These are phyloP conservation scores for Botia almorhae DNA, from an alignment of 2,797 vertebrate genomes.

Conservation along the genomic window DNA sequence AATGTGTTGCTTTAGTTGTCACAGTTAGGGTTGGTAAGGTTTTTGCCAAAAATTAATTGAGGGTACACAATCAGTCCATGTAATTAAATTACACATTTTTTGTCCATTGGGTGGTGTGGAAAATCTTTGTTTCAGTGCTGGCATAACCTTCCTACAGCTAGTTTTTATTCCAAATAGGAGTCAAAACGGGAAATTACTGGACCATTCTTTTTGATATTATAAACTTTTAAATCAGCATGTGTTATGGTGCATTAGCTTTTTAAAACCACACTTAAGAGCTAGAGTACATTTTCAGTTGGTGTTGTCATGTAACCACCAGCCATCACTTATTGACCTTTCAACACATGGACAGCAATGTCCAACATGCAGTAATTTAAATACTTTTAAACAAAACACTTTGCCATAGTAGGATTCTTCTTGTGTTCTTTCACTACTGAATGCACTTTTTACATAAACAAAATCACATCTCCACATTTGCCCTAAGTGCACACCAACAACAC, in stretches of 20 bases:
- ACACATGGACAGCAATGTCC: constrained; percentile 72
- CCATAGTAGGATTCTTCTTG: constrained; percentile 69
- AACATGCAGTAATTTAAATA: constrained; percentile 82
- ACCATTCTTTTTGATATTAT: background rate
- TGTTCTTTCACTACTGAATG: constrained; percentile 80
- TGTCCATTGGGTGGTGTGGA: constrained; percentile 13
- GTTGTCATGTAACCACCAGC: constrained; percentile 42
- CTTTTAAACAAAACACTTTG: constrained; percentile 75
- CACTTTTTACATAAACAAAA: constrained; percentile 79
- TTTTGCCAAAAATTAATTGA: constrained; percentile 10
- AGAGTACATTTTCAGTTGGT: constrained; percentile 38
- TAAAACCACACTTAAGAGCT: constrained; percentile 10
- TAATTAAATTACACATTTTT: background rate
- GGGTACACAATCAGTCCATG: background rate
- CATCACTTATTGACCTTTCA: constrained; percentile 26
- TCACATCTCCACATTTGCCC: constrained; percentile 75
- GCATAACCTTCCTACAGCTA: constrained; percentile 43
- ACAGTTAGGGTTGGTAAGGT: constrained; percentile 31
- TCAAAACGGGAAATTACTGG: constrained; percentile 1
- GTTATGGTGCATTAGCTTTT: constrained; percentile 6
- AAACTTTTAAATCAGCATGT: constrained; percentile 6
- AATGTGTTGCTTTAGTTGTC: constrained; percentile 61
- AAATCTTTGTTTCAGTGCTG: constrained; percentile 50
- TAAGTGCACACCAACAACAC: constrained; percentile 84
- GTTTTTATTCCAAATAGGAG: constrained; percentile 16